These are phyloP conservation scores for Agrotis ipsilon DNA, from an alignment of 2,888 invertebrate species.

Conservation along the genomic window DNA sequence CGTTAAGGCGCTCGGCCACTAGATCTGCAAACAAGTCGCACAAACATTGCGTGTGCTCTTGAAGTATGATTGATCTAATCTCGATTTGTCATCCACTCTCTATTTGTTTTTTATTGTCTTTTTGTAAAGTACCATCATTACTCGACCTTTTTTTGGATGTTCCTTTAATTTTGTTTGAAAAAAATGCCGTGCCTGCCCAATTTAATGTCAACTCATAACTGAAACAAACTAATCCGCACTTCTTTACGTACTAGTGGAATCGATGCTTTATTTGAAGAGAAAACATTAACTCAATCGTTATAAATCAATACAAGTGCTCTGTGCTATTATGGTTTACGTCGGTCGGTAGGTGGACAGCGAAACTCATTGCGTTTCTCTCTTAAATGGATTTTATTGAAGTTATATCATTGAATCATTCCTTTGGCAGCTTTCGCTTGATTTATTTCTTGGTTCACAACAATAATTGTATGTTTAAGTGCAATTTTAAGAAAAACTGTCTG, in stretches of 20 bases:
- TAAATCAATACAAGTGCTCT: conserved; percentile 37
- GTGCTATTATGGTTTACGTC: conserved; percentile 45
- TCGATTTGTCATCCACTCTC: background rate
- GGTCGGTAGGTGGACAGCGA: conserved; percentile 18
- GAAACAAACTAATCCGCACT: background rate
- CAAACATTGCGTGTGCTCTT: background rate
- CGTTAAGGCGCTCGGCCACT: conserved; percentile 18
- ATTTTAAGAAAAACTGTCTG: no score
- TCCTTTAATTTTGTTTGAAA: no score
- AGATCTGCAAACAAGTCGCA: background rate
- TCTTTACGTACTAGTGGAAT: background rate
- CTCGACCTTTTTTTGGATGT: no score
- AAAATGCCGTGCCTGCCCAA: no score
- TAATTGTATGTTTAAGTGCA: background rate
- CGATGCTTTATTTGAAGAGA: conserved; percentile 19
- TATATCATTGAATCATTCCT: conserved; percentile 42
- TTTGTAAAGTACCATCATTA: no score
- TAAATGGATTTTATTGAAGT: conserved; percentile 41
- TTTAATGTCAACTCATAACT: no score
- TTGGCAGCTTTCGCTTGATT: conserved; percentile 32
- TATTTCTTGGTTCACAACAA: conserved; percentile 11
- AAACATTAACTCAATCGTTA: conserved; percentile 25
- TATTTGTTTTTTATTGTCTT: background rate
- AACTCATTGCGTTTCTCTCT: conserved; percentile 48
- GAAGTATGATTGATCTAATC: conserved; percentile 7